Evolutionary conservation across 2,888 invertebrate species (phyloP).

Genomic region (Diarsia rubi): DNA sequence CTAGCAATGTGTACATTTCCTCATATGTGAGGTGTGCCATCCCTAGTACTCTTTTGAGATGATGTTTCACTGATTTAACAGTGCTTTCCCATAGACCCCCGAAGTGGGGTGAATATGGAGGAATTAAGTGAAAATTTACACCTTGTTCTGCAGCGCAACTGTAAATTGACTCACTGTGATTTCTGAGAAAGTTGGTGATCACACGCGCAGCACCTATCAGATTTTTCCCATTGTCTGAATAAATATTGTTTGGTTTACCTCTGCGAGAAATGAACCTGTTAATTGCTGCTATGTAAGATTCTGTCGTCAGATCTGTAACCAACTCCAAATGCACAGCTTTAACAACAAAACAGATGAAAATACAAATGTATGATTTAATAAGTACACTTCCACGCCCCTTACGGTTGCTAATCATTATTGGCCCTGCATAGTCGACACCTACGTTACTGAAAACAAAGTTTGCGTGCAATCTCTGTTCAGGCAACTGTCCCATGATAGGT

Average conservation of each 20-base stretch:
- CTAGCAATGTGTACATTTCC: too few relatives aligned
- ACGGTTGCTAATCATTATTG: constrained; percentile 29
- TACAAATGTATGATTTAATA: constrained; percentile 28
- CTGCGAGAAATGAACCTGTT: constrained; percentile 17
- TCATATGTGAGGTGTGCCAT: too few relatives aligned
- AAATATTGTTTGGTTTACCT: constrained; percentile 13
- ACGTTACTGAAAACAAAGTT: constrained; percentile 19
- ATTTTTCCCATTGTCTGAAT: too few relatives aligned
- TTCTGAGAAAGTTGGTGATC: too few relatives aligned
- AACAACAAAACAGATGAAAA: constrained; percentile 13
- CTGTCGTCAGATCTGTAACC: constrained; percentile 13
- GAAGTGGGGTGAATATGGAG: too few relatives aligned
- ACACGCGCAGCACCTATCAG: constrained; percentile 20
- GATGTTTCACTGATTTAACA: too few relatives aligned
- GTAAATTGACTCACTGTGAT: too few relatives aligned
- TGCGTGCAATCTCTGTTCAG: constrained; percentile 20
- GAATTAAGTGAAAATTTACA: too few relatives aligned
- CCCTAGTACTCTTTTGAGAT: too few relatives aligned
- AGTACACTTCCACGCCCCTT: constrained; percentile 27
- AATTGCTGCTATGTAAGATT: constrained; percentile 18
- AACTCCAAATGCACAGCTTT: constrained; percentile 23
- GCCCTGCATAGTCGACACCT: constrained; percentile 29
- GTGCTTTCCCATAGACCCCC: too few relatives aligned
- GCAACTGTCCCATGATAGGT: constrained; percentile 27
- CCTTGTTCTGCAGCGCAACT: too few relatives aligned